A percentile compares a stretch with the other conserved stretches of the same genome.
Conservation (phyloP, 1,140 invertebrate genomes). For the Euura lappo region DNA sequence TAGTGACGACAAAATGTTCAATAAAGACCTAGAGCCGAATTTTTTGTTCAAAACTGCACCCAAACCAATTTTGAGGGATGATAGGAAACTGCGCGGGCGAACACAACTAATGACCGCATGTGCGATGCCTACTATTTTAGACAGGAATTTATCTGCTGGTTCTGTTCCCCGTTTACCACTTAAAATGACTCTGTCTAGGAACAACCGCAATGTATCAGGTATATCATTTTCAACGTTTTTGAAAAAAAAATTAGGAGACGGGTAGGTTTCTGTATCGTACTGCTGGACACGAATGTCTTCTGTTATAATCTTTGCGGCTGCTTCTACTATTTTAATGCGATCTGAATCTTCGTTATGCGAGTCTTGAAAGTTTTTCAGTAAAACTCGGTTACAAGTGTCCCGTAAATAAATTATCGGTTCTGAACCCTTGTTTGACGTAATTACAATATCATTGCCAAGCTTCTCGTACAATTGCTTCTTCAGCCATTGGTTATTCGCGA, state of each 20-base stretch:
- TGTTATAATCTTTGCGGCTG: slow-evolving; percentile 12
- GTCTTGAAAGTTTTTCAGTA: slow-evolving; percentile 3
- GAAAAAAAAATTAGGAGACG: slow-evolving; percentile 3
- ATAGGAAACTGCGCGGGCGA: slow-evolving; percentile 12
- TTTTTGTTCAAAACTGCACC: slow-evolving; percentile 15
- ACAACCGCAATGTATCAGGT: not conserved
- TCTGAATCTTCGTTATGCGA: not conserved
- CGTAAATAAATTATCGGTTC: slow-evolving; percentile 13
- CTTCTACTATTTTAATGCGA: not conserved
- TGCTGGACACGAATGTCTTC: not conserved
- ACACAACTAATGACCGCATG: slow-evolving; percentile 18
- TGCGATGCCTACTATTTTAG: slow-evolving; percentile 10
- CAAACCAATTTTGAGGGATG: slow-evolving; percentile 13
- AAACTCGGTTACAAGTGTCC: not conserved
- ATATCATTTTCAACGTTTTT: slow-evolving; percentile 8
- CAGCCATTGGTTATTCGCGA: not conserved
- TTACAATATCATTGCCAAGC: slow-evolving; percentile 11
- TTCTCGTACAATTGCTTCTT: slow-evolving; percentile 19
- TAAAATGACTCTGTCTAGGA: not conserved
- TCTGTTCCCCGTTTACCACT: not conserved
- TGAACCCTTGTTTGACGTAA: not conserved
- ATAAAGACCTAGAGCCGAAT: slow-evolving; percentile 11
- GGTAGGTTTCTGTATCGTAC: slow-evolving; percentile 11
- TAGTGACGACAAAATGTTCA: slow-evolving; percentile 14
- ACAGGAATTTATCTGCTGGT: not conserved